Evolutionary conservation across 2,113 vertebrate genomes (phyloP).

Genomic region (Danionella cerebrum): DNA sequence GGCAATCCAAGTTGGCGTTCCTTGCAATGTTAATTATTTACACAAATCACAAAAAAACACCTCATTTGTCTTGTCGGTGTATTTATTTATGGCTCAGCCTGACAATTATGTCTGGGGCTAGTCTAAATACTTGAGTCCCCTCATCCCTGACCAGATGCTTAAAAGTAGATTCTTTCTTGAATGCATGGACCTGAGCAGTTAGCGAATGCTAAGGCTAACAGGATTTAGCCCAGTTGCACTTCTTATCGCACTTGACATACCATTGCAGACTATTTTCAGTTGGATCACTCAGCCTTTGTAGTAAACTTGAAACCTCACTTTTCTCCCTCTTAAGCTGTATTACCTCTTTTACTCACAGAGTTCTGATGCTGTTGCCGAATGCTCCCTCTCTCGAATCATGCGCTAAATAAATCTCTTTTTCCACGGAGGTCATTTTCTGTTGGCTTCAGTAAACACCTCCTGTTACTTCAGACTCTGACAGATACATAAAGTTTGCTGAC

Average conservation of each 20-base stretch:
- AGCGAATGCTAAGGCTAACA: slow-evolving; percentile 60
- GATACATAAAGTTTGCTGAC: slow-evolving; percentile 1
- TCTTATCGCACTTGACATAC: slow-evolving; percentile 53
- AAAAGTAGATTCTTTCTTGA: slow-evolving; percentile 25
- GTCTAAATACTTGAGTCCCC: background rate
- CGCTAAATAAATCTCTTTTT: slow-evolving; percentile 38
- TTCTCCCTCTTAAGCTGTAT: background rate
- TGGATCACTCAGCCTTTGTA: slow-evolving; percentile 33
- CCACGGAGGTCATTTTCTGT: slow-evolving; percentile 13
- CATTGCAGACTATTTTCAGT: slow-evolving; percentile 44
- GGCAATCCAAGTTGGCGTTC: background rate
- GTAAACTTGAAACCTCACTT: slow-evolving; percentile 2
- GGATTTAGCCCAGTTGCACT: slow-evolving; percentile 49
- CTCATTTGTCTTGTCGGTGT: slow-evolving; percentile 3
- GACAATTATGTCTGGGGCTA: background rate
- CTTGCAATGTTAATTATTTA: slow-evolving; percentile 20
- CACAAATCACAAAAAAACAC: slow-evolving; percentile 8
- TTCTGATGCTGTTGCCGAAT: background rate
- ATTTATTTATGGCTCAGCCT: slow-evolving; percentile 18
- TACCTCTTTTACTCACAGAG: background rate
- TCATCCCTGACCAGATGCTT: slow-evolving; percentile 8
- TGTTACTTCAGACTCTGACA: slow-evolving; percentile 6
- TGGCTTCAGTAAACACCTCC: slow-evolving; percentile 1
- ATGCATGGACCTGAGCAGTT: slow-evolving; percentile 46
- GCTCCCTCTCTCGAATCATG: slow-evolving; percentile 33